A percentile compares a stretch with the other conserved stretches of the same genome.
phyloP scores from a whole-genome alignment of 92 coral and sea anemone species.

The Chrysogorgia sp. region DNA sequence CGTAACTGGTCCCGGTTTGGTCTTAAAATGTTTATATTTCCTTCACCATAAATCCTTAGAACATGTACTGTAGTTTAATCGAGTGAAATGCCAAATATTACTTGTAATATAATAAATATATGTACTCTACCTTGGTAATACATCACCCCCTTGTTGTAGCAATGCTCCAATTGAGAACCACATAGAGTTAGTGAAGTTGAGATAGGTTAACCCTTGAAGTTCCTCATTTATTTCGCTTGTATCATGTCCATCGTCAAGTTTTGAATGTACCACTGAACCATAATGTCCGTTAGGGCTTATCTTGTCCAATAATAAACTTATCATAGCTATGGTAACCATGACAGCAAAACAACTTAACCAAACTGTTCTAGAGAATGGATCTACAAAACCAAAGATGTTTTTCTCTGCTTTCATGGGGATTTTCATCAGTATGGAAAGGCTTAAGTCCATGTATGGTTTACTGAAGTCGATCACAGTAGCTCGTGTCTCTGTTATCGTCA shows the following conservation, averaged over 20 bases:
- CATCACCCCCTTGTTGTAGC: slow-evolving; percentile 83
- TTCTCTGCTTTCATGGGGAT: slow-evolving; percentile 13
- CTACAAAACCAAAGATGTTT: slow-evolving; percentile 85
- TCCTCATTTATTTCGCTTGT: slow-evolving; percentile 63
- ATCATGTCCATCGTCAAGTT: slow-evolving; percentile 17
- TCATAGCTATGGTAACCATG: slow-evolving; percentile 64
- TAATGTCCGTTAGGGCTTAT: slow-evolving; percentile 82
- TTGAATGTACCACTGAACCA: slow-evolving; percentile 74
- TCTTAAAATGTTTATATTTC: no score
- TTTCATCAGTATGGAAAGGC: slow-evolving; percentile 74
- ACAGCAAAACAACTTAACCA: slow-evolving; percentile 65
- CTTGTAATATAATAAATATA: no score
- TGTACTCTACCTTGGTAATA: slow-evolving; percentile 67
- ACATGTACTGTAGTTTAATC: no score
- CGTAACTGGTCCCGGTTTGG: no score
- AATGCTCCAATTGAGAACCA: slow-evolving; percentile 88
- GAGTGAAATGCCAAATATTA: no score
- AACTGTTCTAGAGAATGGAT: slow-evolving; percentile 74
- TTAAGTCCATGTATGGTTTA: slow-evolving; percentile 78
- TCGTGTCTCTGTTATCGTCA: slow-evolving; percentile 79
- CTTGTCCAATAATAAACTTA: slow-evolving; percentile 66
- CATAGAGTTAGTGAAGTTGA: slow-evolving; percentile 72
- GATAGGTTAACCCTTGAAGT: slow-evolving; percentile 61
- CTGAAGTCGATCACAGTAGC: slow-evolving; percentile 79
- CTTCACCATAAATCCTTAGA: no score